Percentiles rank a stretch among this genome's conserved stretches.
Conservation (phyloP, 92 coral and sea anemone species). For the Palythoa grandis region DNA sequence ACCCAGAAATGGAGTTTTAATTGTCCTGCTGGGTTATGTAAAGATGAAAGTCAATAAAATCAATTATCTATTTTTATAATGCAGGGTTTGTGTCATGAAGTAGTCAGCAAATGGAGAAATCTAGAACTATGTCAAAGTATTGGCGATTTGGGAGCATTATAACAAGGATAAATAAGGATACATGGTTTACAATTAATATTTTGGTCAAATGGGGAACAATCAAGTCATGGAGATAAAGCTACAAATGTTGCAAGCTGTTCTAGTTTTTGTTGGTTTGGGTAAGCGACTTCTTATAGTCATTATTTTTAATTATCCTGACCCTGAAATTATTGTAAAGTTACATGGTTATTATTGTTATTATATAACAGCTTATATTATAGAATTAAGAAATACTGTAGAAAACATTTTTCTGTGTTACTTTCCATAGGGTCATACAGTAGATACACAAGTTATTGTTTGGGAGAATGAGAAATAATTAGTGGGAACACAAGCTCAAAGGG, state of each 20-base stretch:
- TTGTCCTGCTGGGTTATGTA: too few relatives aligned
- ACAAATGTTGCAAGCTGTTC: background rate
- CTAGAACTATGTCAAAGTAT: background rate
- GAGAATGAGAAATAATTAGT: too few relatives aligned
- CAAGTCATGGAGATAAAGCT: background rate
- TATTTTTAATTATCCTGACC: background rate
- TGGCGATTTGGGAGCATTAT: background rate
- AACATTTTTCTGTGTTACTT: too few relatives aligned
- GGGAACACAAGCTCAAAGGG: too few relatives aligned
- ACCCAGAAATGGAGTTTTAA: too few relatives aligned
- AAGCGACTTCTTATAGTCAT: background rate
- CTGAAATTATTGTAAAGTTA: background rate
- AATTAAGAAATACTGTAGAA: too few relatives aligned
- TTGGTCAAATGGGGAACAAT: conserved; percentile 20
- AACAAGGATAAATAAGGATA: background rate
- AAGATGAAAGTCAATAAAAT: background rate
- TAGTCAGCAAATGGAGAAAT: background rate
- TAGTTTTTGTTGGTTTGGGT: background rate
- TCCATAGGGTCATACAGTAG: too few relatives aligned
- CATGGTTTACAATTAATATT: background rate
- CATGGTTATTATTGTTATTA: too few relatives aligned
- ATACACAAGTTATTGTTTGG: too few relatives aligned
- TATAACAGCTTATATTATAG: too few relatives aligned
- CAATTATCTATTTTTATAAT: background rate
- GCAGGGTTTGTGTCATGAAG: background rate